phyloP scores from a whole-genome alignment of 92 coral and sea anemone genomes.

The Parazoanthus swiftii region DNA sequence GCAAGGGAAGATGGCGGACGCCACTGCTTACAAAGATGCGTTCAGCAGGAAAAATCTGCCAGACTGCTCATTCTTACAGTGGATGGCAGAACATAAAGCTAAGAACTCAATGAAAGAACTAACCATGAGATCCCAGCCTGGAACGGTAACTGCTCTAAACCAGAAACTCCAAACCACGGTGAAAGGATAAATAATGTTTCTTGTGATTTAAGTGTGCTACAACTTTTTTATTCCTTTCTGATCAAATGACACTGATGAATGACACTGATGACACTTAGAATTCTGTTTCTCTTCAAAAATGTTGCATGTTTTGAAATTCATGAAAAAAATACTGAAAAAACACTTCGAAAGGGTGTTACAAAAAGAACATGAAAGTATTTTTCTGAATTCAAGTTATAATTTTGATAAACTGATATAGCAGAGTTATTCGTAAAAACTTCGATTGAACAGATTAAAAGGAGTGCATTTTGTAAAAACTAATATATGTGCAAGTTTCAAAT shows the following conservation, averaged over 20 bases:
- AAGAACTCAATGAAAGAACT: constrained; percentile 40
- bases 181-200: neutral
- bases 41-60: constrained; percentile 65
- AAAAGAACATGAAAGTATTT: too few relatives aligned
- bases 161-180: constrained; percentile 11
- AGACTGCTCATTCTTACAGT: constrained; percentile 75
- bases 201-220: neutral
- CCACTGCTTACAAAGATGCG: constrained; percentile 71
- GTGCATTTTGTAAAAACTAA: too few relatives aligned
- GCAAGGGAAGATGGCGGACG: constrained; percentile 54
- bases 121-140: neutral
- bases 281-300: neutral
- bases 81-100: constrained; percentile 64
- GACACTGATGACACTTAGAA: neutral
- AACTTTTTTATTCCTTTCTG: neutral
- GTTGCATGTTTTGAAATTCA: too few relatives aligned
- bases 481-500: too few relatives aligned
- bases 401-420: too few relatives aligned
- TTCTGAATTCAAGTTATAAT: too few relatives aligned
- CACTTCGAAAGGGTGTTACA: too few relatives aligned
- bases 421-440: too few relatives aligned
- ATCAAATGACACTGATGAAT: neutral
- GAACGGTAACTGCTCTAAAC: neutral
- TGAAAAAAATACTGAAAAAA: too few relatives aligned
- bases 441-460: too few relatives aligned